Base-by-base conservation (phyloP, 2,888 invertebrate genomes). In the Trimorus sp. region DNA sequence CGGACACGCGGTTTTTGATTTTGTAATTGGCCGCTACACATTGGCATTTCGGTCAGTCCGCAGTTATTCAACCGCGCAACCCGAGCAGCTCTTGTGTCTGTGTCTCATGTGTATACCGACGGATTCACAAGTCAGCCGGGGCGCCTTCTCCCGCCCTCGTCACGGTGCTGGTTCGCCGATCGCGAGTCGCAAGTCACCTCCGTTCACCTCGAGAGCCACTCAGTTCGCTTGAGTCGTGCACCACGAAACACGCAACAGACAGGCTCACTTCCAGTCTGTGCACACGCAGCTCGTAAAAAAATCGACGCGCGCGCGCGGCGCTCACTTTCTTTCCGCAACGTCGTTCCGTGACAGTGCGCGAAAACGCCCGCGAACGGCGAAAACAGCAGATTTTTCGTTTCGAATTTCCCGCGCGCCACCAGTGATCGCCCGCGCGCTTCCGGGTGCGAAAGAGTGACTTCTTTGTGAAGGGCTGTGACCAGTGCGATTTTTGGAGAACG, bases 161-260 rank as follows among this genome's bases (percentile, higher is more conserved):
- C 66, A 56, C 76, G 76, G 82, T 82, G 86, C 74, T 83, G 86
- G 85, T 86, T 86, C 81, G 86, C 84, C 86, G 86, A 84, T 84
- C 85, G 86, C 86, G 86, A 88, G 89, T 89, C 89, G 89, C 89
- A 89, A 90, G 90, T 89, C 89, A 88, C 89, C 90, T 89, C 89
- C 90, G 90, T 88, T 90, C 89, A 90, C 90, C 89, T 90, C 87
- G 86, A 84, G 85, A 84, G 86, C 82, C 83, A 84, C 84, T 88
- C 87, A 89, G 88, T 88, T 85, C 86, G 88, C 87, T 87, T 88
- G 87, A 89, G 88, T 88, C 88, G 90, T 87, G 88, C 87, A 87
- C 83, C 85, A 86, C 86, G 87, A 84, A 86, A 87, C 86, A 87
- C 86, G 86, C 88, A 86, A 84, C 81, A 84, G 85, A 84, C 83